phyloP scores from a whole-genome alignment of 2,797 vertebrate genomes.

The Lophotriccus pileatus region DNA sequence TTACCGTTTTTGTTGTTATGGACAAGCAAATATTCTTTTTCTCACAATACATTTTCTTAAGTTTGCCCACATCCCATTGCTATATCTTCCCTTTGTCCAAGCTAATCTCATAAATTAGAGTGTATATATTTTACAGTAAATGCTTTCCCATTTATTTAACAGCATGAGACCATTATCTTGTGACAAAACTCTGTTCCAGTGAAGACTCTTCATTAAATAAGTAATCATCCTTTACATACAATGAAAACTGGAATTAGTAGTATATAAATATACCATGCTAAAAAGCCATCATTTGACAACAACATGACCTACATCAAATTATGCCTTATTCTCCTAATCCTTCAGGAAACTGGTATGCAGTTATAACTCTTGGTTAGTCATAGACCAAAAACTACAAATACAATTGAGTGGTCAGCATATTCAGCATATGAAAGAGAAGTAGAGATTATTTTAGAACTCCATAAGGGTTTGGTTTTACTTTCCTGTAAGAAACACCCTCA shows the following conservation, averaged over 20 bases:
- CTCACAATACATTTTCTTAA: neutral
- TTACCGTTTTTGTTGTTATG: neutral
- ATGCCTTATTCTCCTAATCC: neutral
- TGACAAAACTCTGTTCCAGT: conserved; percentile 37
- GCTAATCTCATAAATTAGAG: conserved; percentile 27
- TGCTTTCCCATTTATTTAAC: conserved; percentile 64
- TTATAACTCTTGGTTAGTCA: neutral
- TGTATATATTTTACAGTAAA: conserved; percentile 59
- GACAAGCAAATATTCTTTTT: neutral
- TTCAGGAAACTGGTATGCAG: neutral
- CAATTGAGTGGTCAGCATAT: neutral
- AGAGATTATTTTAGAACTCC: neutral
- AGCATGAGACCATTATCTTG: conserved; percentile 65
- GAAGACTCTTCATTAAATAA: conserved; percentile 60
- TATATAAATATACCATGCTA: conserved; percentile 31
- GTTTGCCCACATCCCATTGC: neutral
- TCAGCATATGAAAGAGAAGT: neutral
- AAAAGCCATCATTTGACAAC: conserved; percentile 6
- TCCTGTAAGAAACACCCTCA: neutral
- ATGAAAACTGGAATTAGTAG: conserved; percentile 39
- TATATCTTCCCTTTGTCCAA: conserved; percentile 1
- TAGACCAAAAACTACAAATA: neutral
- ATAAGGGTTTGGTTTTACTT: neutral
- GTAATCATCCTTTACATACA: conserved; percentile 64
- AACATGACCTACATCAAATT: conserved; percentile 2